phyloP scores from a whole-genome alignment of 2,888 invertebrate species.

The Tenthredo scrophulariae region DNA sequence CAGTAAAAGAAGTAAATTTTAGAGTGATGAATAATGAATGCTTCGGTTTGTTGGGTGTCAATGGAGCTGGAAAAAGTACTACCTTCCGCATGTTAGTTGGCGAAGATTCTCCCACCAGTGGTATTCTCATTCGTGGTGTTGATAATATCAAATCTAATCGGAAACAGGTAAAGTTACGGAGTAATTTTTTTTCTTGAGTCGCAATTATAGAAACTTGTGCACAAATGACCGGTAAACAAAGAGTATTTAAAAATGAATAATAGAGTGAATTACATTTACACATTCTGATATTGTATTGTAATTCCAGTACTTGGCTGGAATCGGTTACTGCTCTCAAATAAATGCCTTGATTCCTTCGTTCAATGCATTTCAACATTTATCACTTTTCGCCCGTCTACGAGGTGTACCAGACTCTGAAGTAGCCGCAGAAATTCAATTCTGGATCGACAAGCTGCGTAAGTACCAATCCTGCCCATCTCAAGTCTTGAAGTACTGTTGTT shows the following conservation, averaged over 20 bases:
- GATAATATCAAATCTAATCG: slow-evolving; percentile 65
- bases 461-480: not conserved
- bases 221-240: not conserved
- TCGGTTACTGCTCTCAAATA: slow-evolving; percentile 96
- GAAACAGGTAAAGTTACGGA: slow-evolving; percentile 62
- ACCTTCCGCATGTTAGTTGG: slow-evolving; percentile 96
- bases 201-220: not conserved
- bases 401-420: slow-evolving; percentile 81
- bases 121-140: slow-evolving; percentile 69
- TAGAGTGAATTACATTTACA: not conserved
- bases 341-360: slow-evolving; percentile 89
- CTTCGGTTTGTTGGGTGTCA: slow-evolving; percentile 90
- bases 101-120: slow-evolving; percentile 81
- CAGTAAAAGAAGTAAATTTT: slow-evolving; percentile 88
- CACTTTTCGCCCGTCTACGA: slow-evolving; percentile 86
- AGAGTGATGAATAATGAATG: slow-evolving; percentile 88
- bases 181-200: not conserved
- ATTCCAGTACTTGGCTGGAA: slow-evolving; percentile 84
- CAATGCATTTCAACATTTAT: slow-evolving; percentile 87
- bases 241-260: not conserved
- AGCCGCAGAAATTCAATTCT: slow-evolving; percentile 79
- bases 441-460: slow-evolving; percentile 82
- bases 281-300: not conserved
- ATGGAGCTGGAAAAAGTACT: slow-evolving; percentile 93
- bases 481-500: not conserved